Conservation (phyloP, 2,888 invertebrate genomes). For the Bugulina stolonifera region DNA sequence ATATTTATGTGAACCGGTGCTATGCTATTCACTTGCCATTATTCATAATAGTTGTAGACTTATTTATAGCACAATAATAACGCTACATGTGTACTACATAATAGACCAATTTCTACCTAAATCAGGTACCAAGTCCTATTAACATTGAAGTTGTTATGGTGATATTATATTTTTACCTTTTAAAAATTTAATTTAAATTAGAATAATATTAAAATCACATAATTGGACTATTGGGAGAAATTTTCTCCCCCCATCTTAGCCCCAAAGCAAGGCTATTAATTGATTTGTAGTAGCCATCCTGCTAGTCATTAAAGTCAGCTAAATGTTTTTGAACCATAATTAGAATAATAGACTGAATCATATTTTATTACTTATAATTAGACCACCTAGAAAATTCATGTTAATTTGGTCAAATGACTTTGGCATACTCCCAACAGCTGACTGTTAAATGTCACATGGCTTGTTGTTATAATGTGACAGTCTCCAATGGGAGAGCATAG, state of each 20-base stretch:
- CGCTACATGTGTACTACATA: too few species aligned
- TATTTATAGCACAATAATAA: too few species aligned
- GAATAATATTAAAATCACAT: too few species aligned
- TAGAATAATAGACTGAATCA: neutral
- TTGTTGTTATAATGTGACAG: neutral
- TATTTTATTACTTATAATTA: neutral
- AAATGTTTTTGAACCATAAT: slow-evolving; percentile 16
- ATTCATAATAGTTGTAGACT: too few species aligned
- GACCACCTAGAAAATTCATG: neutral
- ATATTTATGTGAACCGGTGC: too few species aligned
- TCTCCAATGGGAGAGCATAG: neutral
- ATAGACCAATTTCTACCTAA: too few species aligned
- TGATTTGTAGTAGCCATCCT: neutral
- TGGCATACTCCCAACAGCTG: neutral
- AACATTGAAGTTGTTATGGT: too few species aligned
- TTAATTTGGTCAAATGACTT: neutral
- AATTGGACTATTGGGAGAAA: too few species aligned
- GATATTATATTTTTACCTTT: too few species aligned
- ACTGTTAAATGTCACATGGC: neutral
- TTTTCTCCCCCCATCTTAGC: neutral
- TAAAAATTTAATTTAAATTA: too few species aligned
- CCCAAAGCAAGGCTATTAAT: neutral
- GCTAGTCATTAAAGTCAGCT: neutral
- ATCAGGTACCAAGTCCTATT: too few species aligned
- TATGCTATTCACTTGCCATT: too few species aligned